Percentiles rank a stretch among this genome's conserved stretches.
Conservation (phyloP, 2,797 vertebrate species). For the Mareca penelope region DNA sequence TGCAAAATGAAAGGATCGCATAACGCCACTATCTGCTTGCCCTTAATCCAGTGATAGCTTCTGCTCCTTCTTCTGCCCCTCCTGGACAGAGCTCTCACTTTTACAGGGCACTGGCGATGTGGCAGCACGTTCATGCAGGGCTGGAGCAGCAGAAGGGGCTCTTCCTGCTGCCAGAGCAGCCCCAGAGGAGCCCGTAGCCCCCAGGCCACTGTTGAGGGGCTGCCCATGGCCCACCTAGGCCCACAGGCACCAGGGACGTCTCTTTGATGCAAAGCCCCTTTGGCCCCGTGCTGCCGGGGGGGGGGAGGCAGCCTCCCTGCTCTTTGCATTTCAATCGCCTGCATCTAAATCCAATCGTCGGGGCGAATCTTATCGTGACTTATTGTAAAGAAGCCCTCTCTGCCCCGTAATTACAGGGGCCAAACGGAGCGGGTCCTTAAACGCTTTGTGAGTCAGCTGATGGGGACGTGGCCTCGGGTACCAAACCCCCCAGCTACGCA, state of each 20-base stretch:
- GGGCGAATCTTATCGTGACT: neutral
- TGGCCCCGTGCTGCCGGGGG: neutral
- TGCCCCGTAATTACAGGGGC: conserved; percentile 13
- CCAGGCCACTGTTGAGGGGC: neutral
- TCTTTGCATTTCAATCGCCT: conserved; percentile 55
- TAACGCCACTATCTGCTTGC: neutral
- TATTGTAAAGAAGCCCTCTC: neutral
- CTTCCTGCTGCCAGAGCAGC: neutral
- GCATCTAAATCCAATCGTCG: conserved; percentile 10
- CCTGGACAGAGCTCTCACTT: neutral
- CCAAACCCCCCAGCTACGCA: conserved; percentile 39
- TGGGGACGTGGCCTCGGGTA: conserved; percentile 37
- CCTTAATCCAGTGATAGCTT: neutral
- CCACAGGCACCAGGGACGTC: neutral
- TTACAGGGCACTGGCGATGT: neutral
- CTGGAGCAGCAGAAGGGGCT: neutral
- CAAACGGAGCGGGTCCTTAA: conserved; percentile 26
- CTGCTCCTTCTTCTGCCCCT: neutral
- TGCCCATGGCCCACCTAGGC: neutral
- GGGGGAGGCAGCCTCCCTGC: neutral
- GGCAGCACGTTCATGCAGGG: neutral
- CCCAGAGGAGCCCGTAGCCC: neutral
- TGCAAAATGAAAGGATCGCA: neutral
- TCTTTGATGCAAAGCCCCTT: conserved; percentile 35
- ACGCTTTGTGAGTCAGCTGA: conserved; percentile 9